These are phyloP conservation scores for Drosophila putrida DNA, from an alignment of 2,888 invertebrate genomes.

Conservation along the genomic window DNA sequence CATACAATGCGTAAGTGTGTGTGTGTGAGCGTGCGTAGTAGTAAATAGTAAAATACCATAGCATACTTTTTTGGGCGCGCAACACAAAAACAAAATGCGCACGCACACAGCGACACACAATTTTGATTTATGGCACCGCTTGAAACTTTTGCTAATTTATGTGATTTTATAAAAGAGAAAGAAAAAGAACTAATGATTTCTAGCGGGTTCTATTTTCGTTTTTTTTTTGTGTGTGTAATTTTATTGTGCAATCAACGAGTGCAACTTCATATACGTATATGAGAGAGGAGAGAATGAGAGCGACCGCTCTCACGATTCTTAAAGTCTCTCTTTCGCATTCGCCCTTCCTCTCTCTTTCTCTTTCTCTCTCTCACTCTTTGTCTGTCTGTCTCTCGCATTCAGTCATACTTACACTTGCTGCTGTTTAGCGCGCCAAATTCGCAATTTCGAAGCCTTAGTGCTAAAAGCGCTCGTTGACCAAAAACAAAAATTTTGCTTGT, in stretches of 20 bases:
- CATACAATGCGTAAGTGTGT: constrained; percentile 18
- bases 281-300: constrained; percentile 13
- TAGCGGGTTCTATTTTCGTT: constrained; percentile 21
- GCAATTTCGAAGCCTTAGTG: constrained; percentile 58
- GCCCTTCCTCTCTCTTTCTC: constrained; percentile 18
- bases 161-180: constrained; percentile 25
- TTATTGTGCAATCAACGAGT: constrained; percentile 72
- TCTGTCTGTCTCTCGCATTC: constrained; percentile 21
- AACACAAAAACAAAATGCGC: constrained; percentile 42
- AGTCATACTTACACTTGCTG: constrained; percentile 47
- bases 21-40: constrained; percentile 72
- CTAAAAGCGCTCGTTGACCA: constrained; percentile 60
- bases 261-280: constrained; percentile 19
- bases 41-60: constrained; percentile 75
- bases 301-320: constrained; percentile 30
- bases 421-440: constrained; percentile 75
- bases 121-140: constrained; percentile 53
- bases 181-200: constrained; percentile 43
- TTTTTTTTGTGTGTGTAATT: constrained; percentile 45
- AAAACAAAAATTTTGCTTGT: constrained; percentile 54
- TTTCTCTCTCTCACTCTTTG: constrained; percentile 14
- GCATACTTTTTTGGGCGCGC: constrained; percentile 77
- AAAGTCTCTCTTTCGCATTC: constrained; percentile 29
- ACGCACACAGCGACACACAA: constrained; percentile 30
- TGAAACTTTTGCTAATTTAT: constrained; percentile 56